A percentile compares a stretch with the other conserved stretches of the same genome.
Conservation (phyloP, 2,113 vertebrate species). For the Hystrix cristata region DNA sequence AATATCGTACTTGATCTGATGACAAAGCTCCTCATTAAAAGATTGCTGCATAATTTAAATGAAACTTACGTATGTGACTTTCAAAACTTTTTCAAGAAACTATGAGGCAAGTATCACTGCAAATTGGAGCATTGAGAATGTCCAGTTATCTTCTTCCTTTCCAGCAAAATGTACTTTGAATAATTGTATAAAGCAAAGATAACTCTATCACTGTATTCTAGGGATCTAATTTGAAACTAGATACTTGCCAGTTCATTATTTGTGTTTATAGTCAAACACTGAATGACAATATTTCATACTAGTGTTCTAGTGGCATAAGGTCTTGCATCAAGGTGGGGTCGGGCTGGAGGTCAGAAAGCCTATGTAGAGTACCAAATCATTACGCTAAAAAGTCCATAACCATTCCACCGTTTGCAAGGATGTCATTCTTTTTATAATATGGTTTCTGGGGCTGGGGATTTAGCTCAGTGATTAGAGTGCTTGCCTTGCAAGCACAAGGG, state of each 20-base stretch:
- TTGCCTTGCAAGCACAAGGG: no score
- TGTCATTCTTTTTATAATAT: slow-evolving; percentile 59
- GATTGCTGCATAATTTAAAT: slow-evolving; percentile 89
- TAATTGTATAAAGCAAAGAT: slow-evolving; percentile 78
- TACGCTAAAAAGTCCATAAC: slow-evolving; percentile 33
- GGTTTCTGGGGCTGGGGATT: no score
- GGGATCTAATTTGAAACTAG: slow-evolving; percentile 84
- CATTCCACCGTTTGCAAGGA: slow-evolving; percentile 53
- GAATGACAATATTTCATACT: slow-evolving; percentile 77
- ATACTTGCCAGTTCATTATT: slow-evolving; percentile 79
- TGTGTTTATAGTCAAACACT: slow-evolving; percentile 84
- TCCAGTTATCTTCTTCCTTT: slow-evolving; percentile 70
- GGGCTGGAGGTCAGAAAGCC: neutral
- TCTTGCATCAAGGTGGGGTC: slow-evolving; percentile 11
- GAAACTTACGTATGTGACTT: slow-evolving; percentile 88
- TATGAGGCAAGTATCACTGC: slow-evolving; percentile 85
- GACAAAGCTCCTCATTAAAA: slow-evolving; percentile 80
- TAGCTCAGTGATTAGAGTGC: no score
- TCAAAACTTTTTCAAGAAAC: slow-evolving; percentile 83
- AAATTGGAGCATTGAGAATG: slow-evolving; percentile 79
- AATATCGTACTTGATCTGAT: slow-evolving; percentile 88
- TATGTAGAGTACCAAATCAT: slow-evolving; percentile 39
- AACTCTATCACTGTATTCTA: slow-evolving; percentile 73
- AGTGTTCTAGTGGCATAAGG: slow-evolving; percentile 53
- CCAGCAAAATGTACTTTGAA: slow-evolving; percentile 75